These are phyloP conservation scores for Coleophora deauratella DNA, from an alignment of 2,888 invertebrate genomes.

Conservation along the genomic window DNA sequence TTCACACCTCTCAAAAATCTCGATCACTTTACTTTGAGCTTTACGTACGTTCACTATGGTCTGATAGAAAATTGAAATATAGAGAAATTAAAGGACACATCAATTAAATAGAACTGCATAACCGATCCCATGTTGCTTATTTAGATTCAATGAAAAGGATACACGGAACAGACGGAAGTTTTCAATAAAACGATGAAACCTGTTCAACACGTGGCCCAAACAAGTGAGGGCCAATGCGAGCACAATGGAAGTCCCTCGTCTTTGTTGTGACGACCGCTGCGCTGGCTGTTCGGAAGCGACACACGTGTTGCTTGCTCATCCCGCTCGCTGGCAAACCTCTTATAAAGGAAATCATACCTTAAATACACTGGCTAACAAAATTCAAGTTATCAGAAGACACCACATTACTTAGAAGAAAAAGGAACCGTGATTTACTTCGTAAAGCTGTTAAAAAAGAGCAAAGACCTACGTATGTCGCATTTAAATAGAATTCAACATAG, in stretches of 20 bases:
- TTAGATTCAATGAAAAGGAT: no score
- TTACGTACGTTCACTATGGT: no score
- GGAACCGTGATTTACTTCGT: conserved; percentile 1
- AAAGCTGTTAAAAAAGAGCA: no score
- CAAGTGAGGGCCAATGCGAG: conserved; percentile 29
- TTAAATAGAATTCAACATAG: no score
- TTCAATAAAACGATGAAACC: conserved; percentile 37
- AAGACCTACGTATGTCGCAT: no score
- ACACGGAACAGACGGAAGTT: conserved; percentile 32
- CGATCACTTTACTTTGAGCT: no score
- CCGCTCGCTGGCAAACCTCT: conserved; percentile 30
- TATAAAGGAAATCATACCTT: conserved; percentile 26
- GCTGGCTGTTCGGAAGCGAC: conserved; percentile 45
- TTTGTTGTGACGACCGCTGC: conserved; percentile 48
- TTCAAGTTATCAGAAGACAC: conserved; percentile 17
- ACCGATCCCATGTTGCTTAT: no score
- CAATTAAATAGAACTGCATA: no score
- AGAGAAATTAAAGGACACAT: no score
- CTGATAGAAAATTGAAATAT: no score
- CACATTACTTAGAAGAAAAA: conserved; percentile 14
- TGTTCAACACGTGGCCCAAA: conserved; percentile 60
- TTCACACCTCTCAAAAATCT: no score
- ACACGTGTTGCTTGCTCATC: conserved; percentile 57
- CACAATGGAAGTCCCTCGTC: conserved; percentile 56
- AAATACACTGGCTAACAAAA: conserved; percentile 6